phyloP scores from a whole-genome alignment of 2,888 invertebrate species.

The Nephrotoma guestfalica region DNA sequence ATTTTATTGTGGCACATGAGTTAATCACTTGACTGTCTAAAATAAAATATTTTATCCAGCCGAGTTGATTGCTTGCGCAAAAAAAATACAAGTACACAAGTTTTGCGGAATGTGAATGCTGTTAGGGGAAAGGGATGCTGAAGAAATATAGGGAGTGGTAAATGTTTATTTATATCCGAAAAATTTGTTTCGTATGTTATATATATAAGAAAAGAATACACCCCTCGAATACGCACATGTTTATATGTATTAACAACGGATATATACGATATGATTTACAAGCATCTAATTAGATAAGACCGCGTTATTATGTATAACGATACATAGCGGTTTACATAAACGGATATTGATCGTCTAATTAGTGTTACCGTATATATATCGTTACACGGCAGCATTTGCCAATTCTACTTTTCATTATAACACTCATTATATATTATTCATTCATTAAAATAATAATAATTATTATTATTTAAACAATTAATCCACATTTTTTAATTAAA shows the following conservation, averaged over 20 bases:
- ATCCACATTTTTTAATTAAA: neutral
- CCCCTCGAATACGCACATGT: neutral
- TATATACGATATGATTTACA: neutral
- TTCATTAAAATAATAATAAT: neutral
- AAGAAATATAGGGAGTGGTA: neutral
- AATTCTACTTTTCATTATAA: neutral
- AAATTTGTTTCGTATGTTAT: neutral
- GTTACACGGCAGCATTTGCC: neutral
- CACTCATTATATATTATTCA: neutral
- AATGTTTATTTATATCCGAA: neutral
- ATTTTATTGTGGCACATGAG: neutral
- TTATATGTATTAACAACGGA: neutral
- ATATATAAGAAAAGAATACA: neutral
- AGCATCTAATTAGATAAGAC: neutral
- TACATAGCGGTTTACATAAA: neutral
- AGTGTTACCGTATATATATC: neutral
- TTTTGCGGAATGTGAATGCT: neutral
- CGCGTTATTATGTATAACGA: too few species aligned
- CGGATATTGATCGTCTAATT: neutral
- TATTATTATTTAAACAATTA: neutral
- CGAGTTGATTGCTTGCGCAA: neutral
- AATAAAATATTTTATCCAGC: neutral
- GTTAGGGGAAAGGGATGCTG: neutral
- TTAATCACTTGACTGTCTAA: neutral
- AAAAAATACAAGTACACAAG: neutral